phyloP scores from a whole-genome alignment of 2,113 vertebrate genomes.

The Picathartes gymnocephalus region DNA sequence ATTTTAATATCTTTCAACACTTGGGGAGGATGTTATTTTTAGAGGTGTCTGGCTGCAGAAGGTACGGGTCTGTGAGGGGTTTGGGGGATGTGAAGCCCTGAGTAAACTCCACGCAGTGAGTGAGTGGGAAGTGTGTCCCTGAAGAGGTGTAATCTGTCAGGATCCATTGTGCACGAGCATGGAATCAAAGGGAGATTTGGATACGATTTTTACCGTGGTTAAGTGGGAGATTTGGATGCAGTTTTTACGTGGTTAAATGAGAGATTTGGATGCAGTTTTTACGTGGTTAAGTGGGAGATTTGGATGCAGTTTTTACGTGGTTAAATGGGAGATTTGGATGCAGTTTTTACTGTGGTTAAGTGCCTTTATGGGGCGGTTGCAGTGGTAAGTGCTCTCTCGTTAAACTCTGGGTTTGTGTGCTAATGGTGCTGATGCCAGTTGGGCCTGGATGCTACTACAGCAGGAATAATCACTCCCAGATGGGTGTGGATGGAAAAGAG shows the following conservation, averaged over 20 bases:
- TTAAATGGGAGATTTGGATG: background rate
- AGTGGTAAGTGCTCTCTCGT: background rate
- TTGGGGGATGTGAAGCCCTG: background rate
- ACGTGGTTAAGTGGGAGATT: background rate
- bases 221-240: background rate
- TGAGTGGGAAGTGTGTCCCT: background rate
- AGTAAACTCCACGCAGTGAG: accelerated
- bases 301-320: background rate
- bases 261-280: background rate
- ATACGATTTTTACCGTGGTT: background rate
- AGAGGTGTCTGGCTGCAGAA: conserved; percentile 35
- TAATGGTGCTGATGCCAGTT: background rate
- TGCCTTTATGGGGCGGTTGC: background rate
- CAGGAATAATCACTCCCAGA: conserved; percentile 23
- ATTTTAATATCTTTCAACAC: conserved; percentile 50
- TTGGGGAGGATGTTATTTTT: conserved; percentile 23
- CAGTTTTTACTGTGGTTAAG: background rate
- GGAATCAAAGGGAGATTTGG: background rate
- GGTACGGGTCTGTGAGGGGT: background rate
- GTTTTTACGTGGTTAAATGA: background rate
- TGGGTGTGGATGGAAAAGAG: conserved; percentile 11
- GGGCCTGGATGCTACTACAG: background rate
- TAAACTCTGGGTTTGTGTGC: background rate
- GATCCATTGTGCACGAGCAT: background rate
- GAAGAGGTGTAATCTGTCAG: background rate